Evolutionary conservation across 1,140 invertebrate species (phyloP), one percentile per base, ranked within the genome.

Genomic region (Pararge aegeria): DNA sequence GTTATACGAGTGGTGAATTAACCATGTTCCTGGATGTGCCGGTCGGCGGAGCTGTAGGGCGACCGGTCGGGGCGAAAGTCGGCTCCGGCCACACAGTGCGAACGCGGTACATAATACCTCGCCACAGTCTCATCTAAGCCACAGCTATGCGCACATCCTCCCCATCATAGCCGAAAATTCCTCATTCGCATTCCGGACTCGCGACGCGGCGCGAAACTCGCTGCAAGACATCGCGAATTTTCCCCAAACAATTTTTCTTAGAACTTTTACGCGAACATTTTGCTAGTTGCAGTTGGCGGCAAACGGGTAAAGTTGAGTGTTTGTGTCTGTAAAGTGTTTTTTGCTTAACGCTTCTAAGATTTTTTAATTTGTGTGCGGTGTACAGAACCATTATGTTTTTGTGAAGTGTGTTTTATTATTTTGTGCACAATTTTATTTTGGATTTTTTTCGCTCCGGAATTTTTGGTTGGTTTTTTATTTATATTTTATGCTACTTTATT

Each of bases 111-210:
- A 66, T 64, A 82, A 70, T 73, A 73, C 46, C 46, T 49, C 74
- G 77, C 80, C 81, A 89, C 86, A 89, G 86, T 89, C 86, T 84
- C 83, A 82, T 89, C 83, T 89, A 89, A 89, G 75, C 86, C 80
- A 80, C 80, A 80, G 86, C 83, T 89, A 89, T 89, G 86, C 80
- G 86, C 78, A 78, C 86, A 89, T 89, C 86, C 73, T 87, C 83
- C 86, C 86, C 73, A 79, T 78, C 73, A 84, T 87, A 89, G 78
- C 80, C 83, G 80, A 87, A 85, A 84, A 77, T 83, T 78, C 76
- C 77, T 71, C 74, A 78, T 75, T 76, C 79, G 68, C 70, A 70
- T 68, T 75, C 75, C 66, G 68, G 75, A 80, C 74, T 73, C 68
- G 61, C 70, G 70, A 63, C 69, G 71, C 77, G 76, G 74, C 83